These are phyloP conservation scores for Trissolcus brochymenae DNA, from an alignment of 2,888 invertebrate genomes.

Conservation along the genomic window DNA sequence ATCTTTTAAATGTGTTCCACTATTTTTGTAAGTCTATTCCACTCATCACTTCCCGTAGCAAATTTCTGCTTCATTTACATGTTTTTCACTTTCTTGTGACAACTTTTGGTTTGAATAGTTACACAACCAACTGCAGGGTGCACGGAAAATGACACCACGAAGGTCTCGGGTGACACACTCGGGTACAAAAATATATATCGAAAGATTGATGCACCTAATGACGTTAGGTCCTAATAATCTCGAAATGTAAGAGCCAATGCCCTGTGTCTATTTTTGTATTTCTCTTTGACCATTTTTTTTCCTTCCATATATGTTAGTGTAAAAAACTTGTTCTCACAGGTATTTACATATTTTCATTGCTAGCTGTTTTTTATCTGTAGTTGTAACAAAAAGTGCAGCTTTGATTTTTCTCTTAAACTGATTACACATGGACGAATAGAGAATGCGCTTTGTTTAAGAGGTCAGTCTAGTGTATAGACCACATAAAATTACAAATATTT, in stretches of 20 bases:
- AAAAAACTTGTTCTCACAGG: conserved; percentile 13
- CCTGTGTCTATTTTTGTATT: conserved; percentile 12
- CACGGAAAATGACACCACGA: background rate
- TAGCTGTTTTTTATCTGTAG: background rate
- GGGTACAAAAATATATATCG: background rate
- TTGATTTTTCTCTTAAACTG: conserved; percentile 28
- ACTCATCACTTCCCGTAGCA: too few relatives aligned
- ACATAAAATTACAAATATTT: too few relatives aligned
- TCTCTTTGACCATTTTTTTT: conserved; percentile 16
- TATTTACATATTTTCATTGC: conserved; percentile 23
- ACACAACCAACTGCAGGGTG: conserved; percentile 28
- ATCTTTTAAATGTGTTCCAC: conserved; percentile 1
- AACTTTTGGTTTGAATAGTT: too few relatives aligned
- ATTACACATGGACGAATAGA: conserved; percentile 19
- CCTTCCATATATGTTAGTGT: background rate
- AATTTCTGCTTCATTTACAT: too few relatives aligned
- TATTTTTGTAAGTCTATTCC: too few relatives aligned
- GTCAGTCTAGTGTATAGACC: too few relatives aligned
- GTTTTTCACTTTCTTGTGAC: too few relatives aligned
- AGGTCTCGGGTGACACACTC: background rate
- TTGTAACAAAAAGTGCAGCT: conserved; percentile 15
- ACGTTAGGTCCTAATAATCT: too few relatives aligned
- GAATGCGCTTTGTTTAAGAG: conserved; percentile 1
- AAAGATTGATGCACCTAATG: conserved; percentile 47
- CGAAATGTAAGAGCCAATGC: conserved; percentile 12